phyloP scores from a whole-genome alignment of 1,140 invertebrate species.

The Ceratosolen solmsi region DNA sequence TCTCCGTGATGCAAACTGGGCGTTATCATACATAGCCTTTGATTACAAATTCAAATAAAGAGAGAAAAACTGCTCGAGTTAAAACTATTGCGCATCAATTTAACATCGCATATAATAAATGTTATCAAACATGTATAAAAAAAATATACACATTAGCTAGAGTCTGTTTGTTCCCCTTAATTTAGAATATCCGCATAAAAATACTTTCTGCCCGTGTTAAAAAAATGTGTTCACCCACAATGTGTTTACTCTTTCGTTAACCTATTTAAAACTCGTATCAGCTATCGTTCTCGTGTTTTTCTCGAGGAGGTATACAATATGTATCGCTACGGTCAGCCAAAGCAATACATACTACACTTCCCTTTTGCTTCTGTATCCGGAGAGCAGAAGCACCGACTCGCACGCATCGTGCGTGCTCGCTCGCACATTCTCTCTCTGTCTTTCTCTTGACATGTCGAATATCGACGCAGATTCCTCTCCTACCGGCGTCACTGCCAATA shows the following conservation, averaged over 20 bases:
- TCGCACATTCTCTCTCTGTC: background rate
- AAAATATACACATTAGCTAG: too few species aligned
- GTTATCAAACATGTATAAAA: background rate
- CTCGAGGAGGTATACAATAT: background rate
- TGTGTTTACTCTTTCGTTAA: background rate
- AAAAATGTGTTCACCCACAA: background rate
- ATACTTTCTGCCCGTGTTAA: background rate
- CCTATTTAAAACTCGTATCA: background rate
- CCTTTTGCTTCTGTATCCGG: conserved; percentile 11
- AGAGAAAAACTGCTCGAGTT: background rate
- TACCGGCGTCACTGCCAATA: background rate
- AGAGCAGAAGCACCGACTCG: conserved; percentile 3
- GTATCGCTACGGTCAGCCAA: background rate
- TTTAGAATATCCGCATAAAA: background rate
- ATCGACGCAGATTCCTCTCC: background rate
- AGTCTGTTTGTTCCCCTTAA: background rate
- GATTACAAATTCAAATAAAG: background rate
- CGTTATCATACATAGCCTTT: background rate
- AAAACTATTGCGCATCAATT: background rate
- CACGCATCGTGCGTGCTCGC: background rate
- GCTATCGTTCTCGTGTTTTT: background rate
- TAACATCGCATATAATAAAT: background rate
- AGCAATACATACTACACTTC: conserved; percentile 24
- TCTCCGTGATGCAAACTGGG: background rate
- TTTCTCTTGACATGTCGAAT: background rate